Evolutionary conservation across 1,140 invertebrate genomes (phyloP).

Genomic region (Ceratina japonica): DNA sequence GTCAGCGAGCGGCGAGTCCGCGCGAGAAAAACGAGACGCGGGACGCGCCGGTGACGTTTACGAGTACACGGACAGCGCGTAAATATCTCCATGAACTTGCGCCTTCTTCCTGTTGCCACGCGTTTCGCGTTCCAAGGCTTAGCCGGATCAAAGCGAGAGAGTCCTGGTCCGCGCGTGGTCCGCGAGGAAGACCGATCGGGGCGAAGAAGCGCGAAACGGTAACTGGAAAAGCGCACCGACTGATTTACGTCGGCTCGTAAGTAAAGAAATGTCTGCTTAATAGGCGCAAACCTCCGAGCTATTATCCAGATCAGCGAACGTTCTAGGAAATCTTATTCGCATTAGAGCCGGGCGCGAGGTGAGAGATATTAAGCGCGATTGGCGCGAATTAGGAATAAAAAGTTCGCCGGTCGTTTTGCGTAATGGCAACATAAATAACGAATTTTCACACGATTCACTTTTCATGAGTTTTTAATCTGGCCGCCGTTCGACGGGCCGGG

Average conservation of each 20-base stretch:
- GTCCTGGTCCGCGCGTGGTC: too few relatives aligned
- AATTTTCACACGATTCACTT: too few relatives aligned
- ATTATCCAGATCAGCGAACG: too few relatives aligned
- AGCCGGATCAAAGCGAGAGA: constrained; percentile 24
- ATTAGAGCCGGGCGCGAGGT: too few relatives aligned
- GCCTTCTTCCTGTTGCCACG: constrained; percentile 58
- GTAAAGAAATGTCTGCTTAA: neutral
- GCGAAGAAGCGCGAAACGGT: neutral
- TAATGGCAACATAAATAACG: neutral
- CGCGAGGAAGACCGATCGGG: neutral
- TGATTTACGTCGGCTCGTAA: constrained; percentile 19
- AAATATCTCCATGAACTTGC: constrained; percentile 68
- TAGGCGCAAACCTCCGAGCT: too few relatives aligned
- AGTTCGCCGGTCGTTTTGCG: neutral
- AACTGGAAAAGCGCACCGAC: neutral
- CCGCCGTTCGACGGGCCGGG: too few relatives aligned
- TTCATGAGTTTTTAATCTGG: too few relatives aligned
- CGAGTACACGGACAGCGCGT: constrained; percentile 67
- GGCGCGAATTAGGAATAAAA: neutral
- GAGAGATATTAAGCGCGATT: too few relatives aligned
- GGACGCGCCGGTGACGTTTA: constrained; percentile 63
- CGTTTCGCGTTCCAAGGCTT: constrained; percentile 42
- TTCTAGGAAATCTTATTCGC: too few relatives aligned
- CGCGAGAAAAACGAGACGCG: constrained; percentile 53
- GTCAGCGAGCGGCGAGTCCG: constrained; percentile 42